Conservation (phyloP, 2,888 invertebrate genomes). For the Cerastis rubricosa region DNA sequence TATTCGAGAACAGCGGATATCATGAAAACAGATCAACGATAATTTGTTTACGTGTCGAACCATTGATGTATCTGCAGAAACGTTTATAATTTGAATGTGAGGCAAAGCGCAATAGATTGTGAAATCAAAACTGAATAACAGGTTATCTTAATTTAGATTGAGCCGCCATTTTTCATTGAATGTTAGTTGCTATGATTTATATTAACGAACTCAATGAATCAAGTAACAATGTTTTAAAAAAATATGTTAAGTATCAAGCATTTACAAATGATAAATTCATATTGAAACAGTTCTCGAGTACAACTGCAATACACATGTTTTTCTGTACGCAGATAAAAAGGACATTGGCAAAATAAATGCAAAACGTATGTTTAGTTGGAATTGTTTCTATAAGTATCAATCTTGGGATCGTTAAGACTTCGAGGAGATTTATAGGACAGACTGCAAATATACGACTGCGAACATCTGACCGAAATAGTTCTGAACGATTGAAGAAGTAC, state of each 20-base stretch:
- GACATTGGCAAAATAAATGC: constrained; percentile 21
- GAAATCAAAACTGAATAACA: constrained; percentile 36
- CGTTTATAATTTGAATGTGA: constrained; percentile 24
- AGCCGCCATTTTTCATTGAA: constrained; percentile 32
- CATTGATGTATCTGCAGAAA: constrained; percentile 52
- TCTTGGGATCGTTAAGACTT: constrained; percentile 54
- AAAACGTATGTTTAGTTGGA: constrained; percentile 39
- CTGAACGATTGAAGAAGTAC: constrained; percentile 26
- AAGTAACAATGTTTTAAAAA: constrained; percentile 22
- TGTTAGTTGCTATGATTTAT: constrained; percentile 42
- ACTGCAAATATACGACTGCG: constrained; percentile 54
- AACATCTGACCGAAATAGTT: constrained; percentile 57
- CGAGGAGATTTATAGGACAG: constrained; percentile 56
- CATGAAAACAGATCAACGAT: constrained; percentile 58
- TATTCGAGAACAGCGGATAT: constrained; percentile 63
- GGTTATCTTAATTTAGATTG: constrained; percentile 51
- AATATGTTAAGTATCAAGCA: constrained; percentile 15
- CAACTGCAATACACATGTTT: constrained; percentile 23
- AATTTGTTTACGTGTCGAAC: constrained; percentile 53
- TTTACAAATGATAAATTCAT: constrained; percentile 25
- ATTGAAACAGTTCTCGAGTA: constrained; percentile 26
- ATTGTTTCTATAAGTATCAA: constrained; percentile 56
- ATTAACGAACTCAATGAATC: constrained; percentile 45
- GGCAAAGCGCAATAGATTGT: constrained; percentile 42
- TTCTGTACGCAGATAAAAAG: constrained; percentile 17